Conservation (phyloP, 2,888 invertebrate genomes). For the Noctua comes region DNA sequence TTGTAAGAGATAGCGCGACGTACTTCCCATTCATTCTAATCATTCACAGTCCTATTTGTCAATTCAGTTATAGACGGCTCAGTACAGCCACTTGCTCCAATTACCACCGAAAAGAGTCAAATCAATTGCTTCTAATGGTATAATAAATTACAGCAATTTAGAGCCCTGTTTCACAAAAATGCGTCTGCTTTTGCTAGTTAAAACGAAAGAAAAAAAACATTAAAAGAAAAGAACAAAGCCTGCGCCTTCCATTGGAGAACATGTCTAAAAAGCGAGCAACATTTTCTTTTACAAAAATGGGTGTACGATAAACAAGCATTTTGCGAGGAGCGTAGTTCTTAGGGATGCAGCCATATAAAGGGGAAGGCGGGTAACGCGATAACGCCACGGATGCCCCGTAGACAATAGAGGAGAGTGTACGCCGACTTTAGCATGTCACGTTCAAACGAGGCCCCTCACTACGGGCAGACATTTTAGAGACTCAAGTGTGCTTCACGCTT, state of each 20-base stretch:
- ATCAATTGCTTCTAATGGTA: conserved; percentile 52
- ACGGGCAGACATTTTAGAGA: conserved; percentile 55
- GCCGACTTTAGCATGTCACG: conserved; percentile 64
- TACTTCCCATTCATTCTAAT: conserved; percentile 49
- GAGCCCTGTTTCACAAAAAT: conserved; percentile 39
- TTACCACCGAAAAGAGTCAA: conserved; percentile 35
- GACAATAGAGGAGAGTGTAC: conserved; percentile 73
- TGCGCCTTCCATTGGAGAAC: conserved; percentile 48
- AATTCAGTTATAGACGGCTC: conserved; percentile 21
- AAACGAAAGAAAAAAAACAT: conserved; percentile 44
- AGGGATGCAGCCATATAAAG: conserved; percentile 74
- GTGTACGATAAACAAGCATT: conserved; percentile 65
- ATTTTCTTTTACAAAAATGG: conserved; percentile 62
- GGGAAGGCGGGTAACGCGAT: conserved; percentile 73
- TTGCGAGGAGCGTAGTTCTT: conserved; percentile 64
- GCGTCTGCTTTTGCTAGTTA: conserved; percentile 44
- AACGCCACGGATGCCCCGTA: conserved; percentile 72
- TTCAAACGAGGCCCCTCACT: conserved; percentile 56
- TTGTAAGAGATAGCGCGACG: conserved; percentile 59
- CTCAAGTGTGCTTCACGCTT: conserved; percentile 47
- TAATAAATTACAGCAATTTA: conserved; percentile 60
- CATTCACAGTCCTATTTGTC: conserved; percentile 50
- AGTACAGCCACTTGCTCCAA: conserved; percentile 43
- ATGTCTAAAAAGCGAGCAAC: conserved; percentile 62
- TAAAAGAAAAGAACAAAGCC: conserved; percentile 60